phyloP scores from a whole-genome alignment of 23 tunicate species.

The Diplosoma virens region DNA sequence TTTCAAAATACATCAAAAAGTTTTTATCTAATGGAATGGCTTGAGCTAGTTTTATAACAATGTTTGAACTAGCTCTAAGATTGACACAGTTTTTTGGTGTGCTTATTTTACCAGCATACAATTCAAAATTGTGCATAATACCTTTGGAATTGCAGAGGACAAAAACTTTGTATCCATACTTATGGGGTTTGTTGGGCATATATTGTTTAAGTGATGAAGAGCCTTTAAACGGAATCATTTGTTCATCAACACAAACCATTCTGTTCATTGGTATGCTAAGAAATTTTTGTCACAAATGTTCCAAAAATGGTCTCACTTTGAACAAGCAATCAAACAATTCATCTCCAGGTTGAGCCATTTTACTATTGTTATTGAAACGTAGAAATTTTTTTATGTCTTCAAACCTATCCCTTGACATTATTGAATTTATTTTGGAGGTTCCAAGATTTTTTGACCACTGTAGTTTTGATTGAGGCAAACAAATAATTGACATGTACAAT shows the following conservation, averaged over 20 bases:
- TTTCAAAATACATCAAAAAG: constrained; percentile 14
- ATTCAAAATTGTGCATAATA: not conserved
- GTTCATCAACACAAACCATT: constrained; percentile 11
- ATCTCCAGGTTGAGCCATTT: constrained; percentile 1
- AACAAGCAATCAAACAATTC: constrained; percentile 1
- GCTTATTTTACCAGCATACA: constrained; percentile 1
- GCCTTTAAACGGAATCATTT: constrained; percentile 12
- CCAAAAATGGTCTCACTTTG: constrained; percentile 7
- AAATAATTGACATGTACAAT: not conserved
- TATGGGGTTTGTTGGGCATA: constrained; percentile 6
- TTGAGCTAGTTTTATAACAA: not conserved
- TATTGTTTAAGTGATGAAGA: not conserved
- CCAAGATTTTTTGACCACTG: not conserved
- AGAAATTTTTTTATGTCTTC: constrained; percentile 2
- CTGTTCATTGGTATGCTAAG: not conserved
- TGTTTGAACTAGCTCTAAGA: constrained; percentile 17
- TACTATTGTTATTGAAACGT: constrained; percentile 10
- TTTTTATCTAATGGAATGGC: not conserved
- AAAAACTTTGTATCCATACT: constrained; percentile 27
- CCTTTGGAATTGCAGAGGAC: not conserved
- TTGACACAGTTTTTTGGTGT: not conserved
- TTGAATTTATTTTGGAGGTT: not conserved
- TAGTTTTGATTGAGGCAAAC: not conserved
- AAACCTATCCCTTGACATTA: constrained; percentile 6
- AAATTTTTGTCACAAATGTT: not conserved